Percentiles rank a stretch among this genome's conserved stretches.
Conservation (phyloP, 1,140 invertebrate species). For the Phymastichus coffea region DNA sequence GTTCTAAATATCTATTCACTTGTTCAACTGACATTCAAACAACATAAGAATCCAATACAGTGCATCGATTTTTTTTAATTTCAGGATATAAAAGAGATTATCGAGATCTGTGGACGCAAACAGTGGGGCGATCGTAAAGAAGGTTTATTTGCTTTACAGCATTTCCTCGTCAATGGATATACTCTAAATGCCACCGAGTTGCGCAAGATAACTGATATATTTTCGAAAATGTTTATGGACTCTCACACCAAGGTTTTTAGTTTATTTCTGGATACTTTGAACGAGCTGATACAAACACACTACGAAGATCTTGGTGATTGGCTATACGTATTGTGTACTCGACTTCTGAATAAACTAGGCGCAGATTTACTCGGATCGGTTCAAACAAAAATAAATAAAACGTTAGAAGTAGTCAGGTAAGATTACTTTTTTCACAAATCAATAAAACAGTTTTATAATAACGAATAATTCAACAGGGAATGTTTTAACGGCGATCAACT, state of each 20-base stretch:
- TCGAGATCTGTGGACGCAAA: constrained; percentile 80
- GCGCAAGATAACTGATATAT: constrained; percentile 82
- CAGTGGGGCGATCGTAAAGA: constrained; percentile 92
- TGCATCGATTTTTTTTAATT: constrained; percentile 32
- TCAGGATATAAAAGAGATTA: constrained; percentile 86
- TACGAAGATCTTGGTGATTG: constrained; percentile 85
- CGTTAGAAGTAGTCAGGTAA: constrained; percentile 82
- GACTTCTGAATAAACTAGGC: constrained; percentile 82
- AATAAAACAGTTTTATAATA: constrained; percentile 25
- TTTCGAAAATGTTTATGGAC: constrained; percentile 96
- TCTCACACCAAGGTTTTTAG: constrained; percentile 96
- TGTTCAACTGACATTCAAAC: no score
- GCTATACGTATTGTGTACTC: constrained; percentile 75
- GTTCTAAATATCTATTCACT: no score
- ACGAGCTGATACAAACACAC: constrained; percentile 85
- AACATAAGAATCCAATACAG: no score
- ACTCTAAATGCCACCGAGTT: constrained; percentile 71
- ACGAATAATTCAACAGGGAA: constrained; percentile 54
- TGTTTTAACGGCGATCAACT: constrained; percentile 67
- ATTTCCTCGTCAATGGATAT: constrained; percentile 72
- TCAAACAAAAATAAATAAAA: constrained; percentile 84
- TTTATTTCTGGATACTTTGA: constrained; percentile 87
- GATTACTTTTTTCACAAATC: constrained; percentile 34
- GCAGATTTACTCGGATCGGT: constrained; percentile 87
- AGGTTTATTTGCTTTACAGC: constrained; percentile 78